phyloP scores from a whole-genome alignment of 92 coral and sea anemone genomes.

The Palythoa heliodiscus region DNA sequence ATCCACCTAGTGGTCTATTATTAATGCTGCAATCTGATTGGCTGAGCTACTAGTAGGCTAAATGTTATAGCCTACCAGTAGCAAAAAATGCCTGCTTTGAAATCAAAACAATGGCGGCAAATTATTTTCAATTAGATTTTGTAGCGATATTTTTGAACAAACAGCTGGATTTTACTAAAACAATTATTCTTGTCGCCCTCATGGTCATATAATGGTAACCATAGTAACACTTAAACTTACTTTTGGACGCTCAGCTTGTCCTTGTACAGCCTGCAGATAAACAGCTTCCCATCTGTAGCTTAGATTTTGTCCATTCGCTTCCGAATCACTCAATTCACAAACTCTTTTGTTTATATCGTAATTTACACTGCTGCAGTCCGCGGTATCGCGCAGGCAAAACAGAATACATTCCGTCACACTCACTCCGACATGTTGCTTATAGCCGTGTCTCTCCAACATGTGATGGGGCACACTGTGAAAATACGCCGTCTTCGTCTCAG shows the following conservation, averaged over 20 bases:
- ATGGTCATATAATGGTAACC: too few species aligned
- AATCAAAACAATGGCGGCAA: too few species aligned
- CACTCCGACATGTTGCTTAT: not conserved
- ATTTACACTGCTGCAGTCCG: not conserved
- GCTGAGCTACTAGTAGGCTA: too few species aligned
- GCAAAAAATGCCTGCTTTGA: too few species aligned
- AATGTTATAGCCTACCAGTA: too few species aligned
- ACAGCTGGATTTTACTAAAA: too few species aligned
- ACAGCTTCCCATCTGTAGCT: constrained; percentile 3
- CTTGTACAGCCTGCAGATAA: not conserved
- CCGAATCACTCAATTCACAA: not conserved
- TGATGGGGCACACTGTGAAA: not conserved
- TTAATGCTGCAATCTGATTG: too few species aligned
- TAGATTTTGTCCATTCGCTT: not conserved
- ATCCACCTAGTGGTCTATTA: too few species aligned
- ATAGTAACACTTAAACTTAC: not conserved
- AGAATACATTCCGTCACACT: not conserved
- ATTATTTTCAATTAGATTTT: not conserved
- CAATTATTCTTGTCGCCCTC: too few species aligned
- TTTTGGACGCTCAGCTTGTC: not conserved
- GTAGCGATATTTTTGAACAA: not conserved
- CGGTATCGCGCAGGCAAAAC: not conserved
- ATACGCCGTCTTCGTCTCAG: not conserved
- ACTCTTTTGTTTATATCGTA: not conserved
- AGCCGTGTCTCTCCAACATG: not conserved